phyloP scores from a whole-genome alignment of 2,797 vertebrate species.

The Crenichthys baileyi region DNA sequence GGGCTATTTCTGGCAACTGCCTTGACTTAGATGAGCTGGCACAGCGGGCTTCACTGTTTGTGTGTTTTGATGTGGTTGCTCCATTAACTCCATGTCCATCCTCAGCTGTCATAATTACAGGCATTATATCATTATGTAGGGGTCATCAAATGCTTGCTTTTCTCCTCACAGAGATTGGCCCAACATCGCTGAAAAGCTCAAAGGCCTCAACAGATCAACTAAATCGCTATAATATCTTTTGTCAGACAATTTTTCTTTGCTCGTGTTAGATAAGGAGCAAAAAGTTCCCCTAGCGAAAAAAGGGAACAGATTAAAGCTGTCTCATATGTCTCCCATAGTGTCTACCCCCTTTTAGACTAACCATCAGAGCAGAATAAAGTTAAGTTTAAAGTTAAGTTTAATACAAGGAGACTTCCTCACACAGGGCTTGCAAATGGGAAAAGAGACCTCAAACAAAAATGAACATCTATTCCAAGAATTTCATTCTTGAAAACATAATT shows the following conservation, averaged over 20 bases:
- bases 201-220: constrained; percentile 47
- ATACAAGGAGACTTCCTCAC: constrained; percentile 10
- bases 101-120: constrained; percentile 63
- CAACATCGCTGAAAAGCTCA: constrained; percentile 32
- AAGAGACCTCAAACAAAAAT: constrained; percentile 46
- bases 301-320: constrained; percentile 37
- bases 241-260: constrained; percentile 20
- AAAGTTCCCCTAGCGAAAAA: constrained; percentile 17
- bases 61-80: constrained; percentile 68
- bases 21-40: constrained; percentile 59
- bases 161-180: constrained; percentile 49
- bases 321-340: constrained; percentile 15
- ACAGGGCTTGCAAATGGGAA: background rate
- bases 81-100: constrained; percentile 61
- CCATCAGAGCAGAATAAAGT: constrained; percentile 29
- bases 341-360: constrained; percentile 29
- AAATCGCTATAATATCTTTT: constrained; percentile 47
- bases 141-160: constrained; percentile 61
- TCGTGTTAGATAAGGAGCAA: constrained; percentile 29
- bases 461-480: constrained; percentile 26
- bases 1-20: constrained; percentile 71
- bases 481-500: constrained; percentile 37
- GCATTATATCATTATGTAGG: constrained; percentile 56
- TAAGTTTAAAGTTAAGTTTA: constrained; percentile 28
- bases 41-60: constrained; percentile 56